phyloP scores from a whole-genome alignment of 2,797 vertebrate species.

The Neosalanx taihuensis region DNA sequence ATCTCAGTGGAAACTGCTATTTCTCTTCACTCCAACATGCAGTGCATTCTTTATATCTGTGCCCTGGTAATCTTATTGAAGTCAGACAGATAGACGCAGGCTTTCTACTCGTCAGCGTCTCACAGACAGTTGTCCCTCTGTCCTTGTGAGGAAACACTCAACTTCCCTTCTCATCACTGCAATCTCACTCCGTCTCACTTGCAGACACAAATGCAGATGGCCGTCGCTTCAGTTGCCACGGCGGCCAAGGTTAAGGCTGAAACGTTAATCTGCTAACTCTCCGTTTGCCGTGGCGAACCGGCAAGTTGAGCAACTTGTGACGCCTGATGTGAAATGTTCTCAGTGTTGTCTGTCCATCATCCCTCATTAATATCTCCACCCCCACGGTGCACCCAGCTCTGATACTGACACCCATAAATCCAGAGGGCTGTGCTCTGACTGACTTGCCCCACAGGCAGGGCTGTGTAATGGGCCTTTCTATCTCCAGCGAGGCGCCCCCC shows the following conservation, averaged over 20 bases:
- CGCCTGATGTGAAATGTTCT: not conserved
- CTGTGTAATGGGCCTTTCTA: constrained; percentile 55
- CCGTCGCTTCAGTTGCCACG: too few relatives aligned
- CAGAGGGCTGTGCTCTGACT: constrained; percentile 54
- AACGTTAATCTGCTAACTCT: too few relatives aligned
- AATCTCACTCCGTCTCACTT: too few relatives aligned
- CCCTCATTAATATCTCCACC: constrained; percentile 48
- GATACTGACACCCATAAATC: constrained; percentile 58
- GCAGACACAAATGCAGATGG: too few relatives aligned
- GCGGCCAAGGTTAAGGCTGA: too few relatives aligned
- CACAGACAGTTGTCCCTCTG: constrained; percentile 35
- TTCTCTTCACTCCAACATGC: constrained; percentile 21
- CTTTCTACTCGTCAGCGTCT: constrained; percentile 31
- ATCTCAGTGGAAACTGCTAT: constrained; percentile 47
- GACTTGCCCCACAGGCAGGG: constrained; percentile 50
- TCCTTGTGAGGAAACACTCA: not conserved
- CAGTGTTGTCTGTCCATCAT: constrained; percentile 47
- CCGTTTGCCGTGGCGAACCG: too few relatives aligned
- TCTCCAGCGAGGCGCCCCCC: constrained; percentile 37
- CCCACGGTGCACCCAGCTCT: constrained; percentile 33
- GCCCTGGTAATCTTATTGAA: constrained; percentile 59
- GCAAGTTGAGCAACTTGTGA: too few relatives aligned
- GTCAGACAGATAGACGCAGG: constrained; percentile 43
- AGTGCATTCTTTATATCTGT: constrained; percentile 40
- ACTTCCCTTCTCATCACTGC: too few relatives aligned